phyloP scores from a whole-genome alignment of 1,140 invertebrate genomes.

The Samia ricini region DNA sequence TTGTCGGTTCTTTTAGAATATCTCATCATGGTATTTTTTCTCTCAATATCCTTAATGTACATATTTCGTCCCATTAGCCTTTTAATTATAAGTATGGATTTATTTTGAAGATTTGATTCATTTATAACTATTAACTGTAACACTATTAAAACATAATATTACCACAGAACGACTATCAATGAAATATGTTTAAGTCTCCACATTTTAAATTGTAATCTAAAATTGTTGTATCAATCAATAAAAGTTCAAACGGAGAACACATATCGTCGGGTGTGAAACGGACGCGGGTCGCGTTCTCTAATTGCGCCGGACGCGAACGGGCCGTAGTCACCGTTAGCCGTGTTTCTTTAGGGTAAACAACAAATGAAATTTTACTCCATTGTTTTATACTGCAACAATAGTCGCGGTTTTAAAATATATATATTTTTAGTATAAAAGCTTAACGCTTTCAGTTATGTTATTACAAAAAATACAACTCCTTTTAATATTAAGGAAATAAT shows the following conservation, averaged over 20 bases:
- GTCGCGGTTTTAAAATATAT: background rate
- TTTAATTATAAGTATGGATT: no score
- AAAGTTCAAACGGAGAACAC: background rate
- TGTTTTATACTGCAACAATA: background rate
- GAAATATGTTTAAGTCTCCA: no score
- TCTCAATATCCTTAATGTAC: no score
- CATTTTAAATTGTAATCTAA: background rate
- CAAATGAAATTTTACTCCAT: background rate
- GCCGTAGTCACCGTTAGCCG: background rate
- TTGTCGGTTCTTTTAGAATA: no score
- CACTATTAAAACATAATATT: no score
- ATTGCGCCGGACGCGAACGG: background rate
- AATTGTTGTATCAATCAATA: background rate
- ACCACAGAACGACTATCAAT: no score
- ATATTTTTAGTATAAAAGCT: background rate
- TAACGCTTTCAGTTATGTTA: background rate
- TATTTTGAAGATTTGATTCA: no score
- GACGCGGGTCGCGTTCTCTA: background rate
- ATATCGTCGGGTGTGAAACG: conserved; percentile 5
- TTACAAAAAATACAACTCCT: background rate
- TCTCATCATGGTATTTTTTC: no score
- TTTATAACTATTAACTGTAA: no score
- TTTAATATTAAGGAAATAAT: background rate
- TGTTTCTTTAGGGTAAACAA: conserved; percentile 3
- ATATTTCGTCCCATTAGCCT: no score